Evolutionary conservation across 2,888 invertebrate genomes (phyloP).

Genomic region (Dendrolimus houi): DNA sequence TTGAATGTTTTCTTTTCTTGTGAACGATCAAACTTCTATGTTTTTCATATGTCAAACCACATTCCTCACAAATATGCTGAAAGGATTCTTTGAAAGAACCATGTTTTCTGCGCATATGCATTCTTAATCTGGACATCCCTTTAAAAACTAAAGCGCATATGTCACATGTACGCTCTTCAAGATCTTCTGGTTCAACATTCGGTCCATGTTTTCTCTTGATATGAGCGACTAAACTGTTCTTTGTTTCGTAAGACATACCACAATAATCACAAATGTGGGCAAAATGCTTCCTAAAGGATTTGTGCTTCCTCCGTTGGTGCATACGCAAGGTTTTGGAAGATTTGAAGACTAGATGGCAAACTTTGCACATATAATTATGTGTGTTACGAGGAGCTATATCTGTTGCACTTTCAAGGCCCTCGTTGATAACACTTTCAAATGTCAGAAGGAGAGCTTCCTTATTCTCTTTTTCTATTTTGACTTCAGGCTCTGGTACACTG

Average conservation of each 20-base stretch:
- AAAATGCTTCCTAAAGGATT: constrained; percentile 42
- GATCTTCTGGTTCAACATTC: constrained; percentile 36
- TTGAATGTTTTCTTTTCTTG: constrained; percentile 50
- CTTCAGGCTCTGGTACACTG: constrained; percentile 36
- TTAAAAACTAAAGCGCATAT: constrained; percentile 62
- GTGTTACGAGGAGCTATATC: constrained; percentile 10
- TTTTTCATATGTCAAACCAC: constrained; percentile 61
- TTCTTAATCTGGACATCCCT: constrained; percentile 47
- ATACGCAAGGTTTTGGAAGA: constrained; percentile 45
- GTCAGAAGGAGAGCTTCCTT: constrained; percentile 50
- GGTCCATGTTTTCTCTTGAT: constrained; percentile 59
- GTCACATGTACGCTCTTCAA: constrained; percentile 51
- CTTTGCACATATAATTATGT: constrained; percentile 40
- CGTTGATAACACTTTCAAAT: constrained; percentile 50
- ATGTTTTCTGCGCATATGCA: constrained; percentile 66
- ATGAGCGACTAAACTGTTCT: constrained; percentile 57
- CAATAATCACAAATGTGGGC: constrained; percentile 56
- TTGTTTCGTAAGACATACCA: constrained; percentile 57
- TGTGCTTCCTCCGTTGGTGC: constrained; percentile 59
- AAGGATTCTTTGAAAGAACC: constrained; percentile 53
- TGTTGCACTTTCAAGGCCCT: constrained; percentile 14
- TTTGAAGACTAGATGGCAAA: constrained; percentile 62
- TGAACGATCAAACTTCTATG: constrained; percentile 57
- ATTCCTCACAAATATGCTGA: constrained; percentile 47
- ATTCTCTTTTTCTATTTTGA: constrained; percentile 47